phyloP scores from a whole-genome alignment of 2,888 invertebrate species.

The Argyresthia goedartella region DNA sequence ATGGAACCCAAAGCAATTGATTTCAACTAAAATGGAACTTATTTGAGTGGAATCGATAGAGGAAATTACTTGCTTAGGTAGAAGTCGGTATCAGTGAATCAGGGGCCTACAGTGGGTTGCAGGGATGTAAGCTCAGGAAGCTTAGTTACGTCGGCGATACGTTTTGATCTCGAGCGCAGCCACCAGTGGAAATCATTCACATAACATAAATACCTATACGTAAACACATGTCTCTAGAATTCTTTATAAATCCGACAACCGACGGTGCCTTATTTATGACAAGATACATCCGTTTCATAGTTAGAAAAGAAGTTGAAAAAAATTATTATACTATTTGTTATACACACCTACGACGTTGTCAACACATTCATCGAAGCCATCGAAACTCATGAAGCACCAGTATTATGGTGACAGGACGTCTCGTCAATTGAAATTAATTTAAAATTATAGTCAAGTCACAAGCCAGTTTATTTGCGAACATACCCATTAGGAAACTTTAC shows the following conservation, averaged over 20 bases:
- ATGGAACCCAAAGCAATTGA: too few species aligned
- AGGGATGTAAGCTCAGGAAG: too few species aligned
- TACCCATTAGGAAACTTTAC: constrained; percentile 7
- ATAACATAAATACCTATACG: not conserved
- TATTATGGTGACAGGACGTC: constrained; percentile 14
- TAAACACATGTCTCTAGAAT: not conserved
- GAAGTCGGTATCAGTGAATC: too few species aligned
- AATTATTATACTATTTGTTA: not conserved
- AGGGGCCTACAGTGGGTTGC: too few species aligned
- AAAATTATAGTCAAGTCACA: constrained; percentile 1
- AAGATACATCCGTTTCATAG: constrained; percentile 11
- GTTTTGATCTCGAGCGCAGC: constrained; percentile 65
- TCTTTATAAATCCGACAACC: constrained; percentile 28
- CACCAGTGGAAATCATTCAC: constrained; percentile 50
- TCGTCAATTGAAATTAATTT: constrained; percentile 12
- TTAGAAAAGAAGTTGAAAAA: not conserved
- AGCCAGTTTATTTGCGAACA: not conserved
- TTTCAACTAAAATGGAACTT: too few species aligned
- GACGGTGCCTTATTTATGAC: constrained; percentile 52
- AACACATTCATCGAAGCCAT: not conserved
- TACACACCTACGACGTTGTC: not conserved
- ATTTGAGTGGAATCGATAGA: not conserved
- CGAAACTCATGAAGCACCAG: constrained; percentile 13
- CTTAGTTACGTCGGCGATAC: constrained; percentile 9
- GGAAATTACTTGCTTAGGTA: constrained; percentile 13